Percentiles rank a stretch among this genome's conserved stretches.
phyloP scores from a whole-genome alignment of 2,113 vertebrate genomes.

The Tyrannus savana region DNA sequence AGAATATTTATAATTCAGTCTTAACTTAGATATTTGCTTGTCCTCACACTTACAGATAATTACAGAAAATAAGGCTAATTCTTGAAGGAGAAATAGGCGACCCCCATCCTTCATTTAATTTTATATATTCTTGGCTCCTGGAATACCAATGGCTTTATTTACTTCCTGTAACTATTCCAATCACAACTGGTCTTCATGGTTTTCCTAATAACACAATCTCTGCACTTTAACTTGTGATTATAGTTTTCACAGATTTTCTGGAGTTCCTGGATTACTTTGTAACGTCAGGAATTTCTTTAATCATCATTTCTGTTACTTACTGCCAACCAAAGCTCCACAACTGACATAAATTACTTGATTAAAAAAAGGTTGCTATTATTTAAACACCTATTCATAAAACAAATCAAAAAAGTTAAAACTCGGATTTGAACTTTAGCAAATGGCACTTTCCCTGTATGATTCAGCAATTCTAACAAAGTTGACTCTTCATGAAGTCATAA shows the following conservation, averaged over 20 bases:
- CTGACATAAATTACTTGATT: background rate
- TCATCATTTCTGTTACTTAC: background rate
- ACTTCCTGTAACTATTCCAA: background rate
- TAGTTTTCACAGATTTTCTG: background rate
- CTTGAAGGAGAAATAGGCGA: background rate
- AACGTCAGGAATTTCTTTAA: background rate
- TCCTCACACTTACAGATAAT: background rate
- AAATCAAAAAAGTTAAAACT: background rate
- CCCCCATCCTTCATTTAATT: background rate
- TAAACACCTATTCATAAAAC: background rate
- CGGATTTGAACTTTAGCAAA: background rate
- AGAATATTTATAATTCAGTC: background rate
- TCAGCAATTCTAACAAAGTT: background rate
- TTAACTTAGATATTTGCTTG: background rate
- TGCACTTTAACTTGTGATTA: background rate
- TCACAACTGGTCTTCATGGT: background rate
- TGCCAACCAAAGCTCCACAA: background rate
- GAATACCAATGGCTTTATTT: background rate
- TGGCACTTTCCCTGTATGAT: background rate
- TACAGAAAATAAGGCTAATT: background rate
- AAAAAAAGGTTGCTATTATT: background rate
- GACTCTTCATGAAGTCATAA: background rate
- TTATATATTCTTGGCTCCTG: background rate
- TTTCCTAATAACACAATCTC: background rate
- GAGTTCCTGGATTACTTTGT: background rate